These are phyloP conservation scores for Leptoteleia sp. DNA, from an alignment of 1,140 invertebrate genomes.

Conservation along the genomic window DNA sequence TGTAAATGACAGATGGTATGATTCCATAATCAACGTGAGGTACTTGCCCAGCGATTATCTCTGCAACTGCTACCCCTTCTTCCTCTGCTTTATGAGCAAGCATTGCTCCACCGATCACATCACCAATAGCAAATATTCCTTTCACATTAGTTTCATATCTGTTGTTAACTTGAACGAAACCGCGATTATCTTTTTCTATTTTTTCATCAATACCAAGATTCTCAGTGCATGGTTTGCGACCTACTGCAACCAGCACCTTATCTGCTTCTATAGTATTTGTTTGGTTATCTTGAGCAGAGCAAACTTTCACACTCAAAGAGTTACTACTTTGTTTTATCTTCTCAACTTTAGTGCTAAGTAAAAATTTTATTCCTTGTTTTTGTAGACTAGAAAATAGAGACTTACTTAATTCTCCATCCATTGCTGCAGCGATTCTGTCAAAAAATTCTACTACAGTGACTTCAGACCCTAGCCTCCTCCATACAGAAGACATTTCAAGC, in stretches of 20 bases:
- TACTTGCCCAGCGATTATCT: constrained; percentile 23
- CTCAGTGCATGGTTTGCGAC: constrained; percentile 32
- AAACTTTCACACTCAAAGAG: constrained; percentile 34
- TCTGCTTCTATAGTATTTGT: constrained; percentile 38
- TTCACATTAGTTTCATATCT: constrained; percentile 36
- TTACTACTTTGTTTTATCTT: constrained; percentile 32
- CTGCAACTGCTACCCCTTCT: constrained; percentile 32
- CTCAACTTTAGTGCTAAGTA: constrained; percentile 35
- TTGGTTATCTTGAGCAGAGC: constrained; percentile 41
- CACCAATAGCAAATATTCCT: constrained; percentile 43
- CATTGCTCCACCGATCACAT: constrained; percentile 36
- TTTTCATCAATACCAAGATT: constrained; percentile 31
- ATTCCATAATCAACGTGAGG: constrained; percentile 32
- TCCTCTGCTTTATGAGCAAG: constrained; percentile 42
- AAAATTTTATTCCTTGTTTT: constrained; percentile 46
- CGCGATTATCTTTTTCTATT: constrained; percentile 44
- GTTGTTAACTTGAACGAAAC: constrained; percentile 36
- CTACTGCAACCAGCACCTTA: constrained; percentile 37
- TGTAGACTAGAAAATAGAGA: constrained; percentile 23
- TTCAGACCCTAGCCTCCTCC: constrained; percentile 35
- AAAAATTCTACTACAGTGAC: constrained; percentile 42
- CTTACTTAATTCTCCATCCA: constrained; percentile 36
- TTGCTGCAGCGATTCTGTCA: constrained; percentile 35
- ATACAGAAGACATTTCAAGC: constrained; percentile 39
- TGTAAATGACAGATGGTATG: constrained; percentile 33